These are phyloP conservation scores for Fringilla coelebs DNA, from an alignment of 2,797 vertebrate species.

Conservation along the genomic window DNA sequence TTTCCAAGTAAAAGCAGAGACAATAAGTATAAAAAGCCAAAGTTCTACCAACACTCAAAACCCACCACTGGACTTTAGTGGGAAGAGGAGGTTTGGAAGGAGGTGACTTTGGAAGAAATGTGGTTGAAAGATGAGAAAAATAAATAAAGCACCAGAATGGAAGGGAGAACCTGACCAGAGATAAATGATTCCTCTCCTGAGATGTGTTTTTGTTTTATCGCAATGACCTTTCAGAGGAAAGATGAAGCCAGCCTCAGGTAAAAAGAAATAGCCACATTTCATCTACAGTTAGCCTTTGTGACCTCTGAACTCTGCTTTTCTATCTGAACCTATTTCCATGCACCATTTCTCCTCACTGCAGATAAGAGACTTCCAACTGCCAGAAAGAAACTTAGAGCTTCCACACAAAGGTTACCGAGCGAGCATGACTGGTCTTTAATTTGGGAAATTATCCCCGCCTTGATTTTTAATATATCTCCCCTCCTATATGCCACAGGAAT, in stretches of 20 bases:
- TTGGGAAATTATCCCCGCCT: background rate
- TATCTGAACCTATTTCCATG: constrained; percentile 89
- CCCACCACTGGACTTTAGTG: background rate
- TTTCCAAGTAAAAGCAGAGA: constrained; percentile 21
- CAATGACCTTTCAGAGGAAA: constrained; percentile 86
- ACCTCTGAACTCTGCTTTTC: constrained; percentile 89
- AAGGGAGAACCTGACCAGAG: constrained; percentile 38
- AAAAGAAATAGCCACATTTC: constrained; percentile 94
- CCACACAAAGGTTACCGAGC: constrained; percentile 70
- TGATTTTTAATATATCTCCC: background rate
- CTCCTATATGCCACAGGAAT: background rate
- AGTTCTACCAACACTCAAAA: background rate
- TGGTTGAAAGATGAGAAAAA: background rate
- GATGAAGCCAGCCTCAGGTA: constrained; percentile 88
- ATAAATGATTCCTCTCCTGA: constrained; percentile 70
- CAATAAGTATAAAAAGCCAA: background rate
- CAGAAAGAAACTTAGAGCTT: constrained; percentile 77
- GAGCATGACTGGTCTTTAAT: constrained; percentile 39
- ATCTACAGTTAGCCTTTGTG: constrained; percentile 84
- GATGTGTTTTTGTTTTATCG: constrained; percentile 80
- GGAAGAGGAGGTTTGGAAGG: background rate
- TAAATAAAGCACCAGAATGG: constrained; percentile 64
- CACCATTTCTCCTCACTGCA: constrained; percentile 74
- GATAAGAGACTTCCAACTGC: constrained; percentile 78
- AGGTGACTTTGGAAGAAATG: background rate